A percentile compares a stretch with the other conserved stretches of the same genome.
phyloP scores from a whole-genome alignment of 2,797 vertebrate genomes.

The Sebastolobus alascanus region DNA sequence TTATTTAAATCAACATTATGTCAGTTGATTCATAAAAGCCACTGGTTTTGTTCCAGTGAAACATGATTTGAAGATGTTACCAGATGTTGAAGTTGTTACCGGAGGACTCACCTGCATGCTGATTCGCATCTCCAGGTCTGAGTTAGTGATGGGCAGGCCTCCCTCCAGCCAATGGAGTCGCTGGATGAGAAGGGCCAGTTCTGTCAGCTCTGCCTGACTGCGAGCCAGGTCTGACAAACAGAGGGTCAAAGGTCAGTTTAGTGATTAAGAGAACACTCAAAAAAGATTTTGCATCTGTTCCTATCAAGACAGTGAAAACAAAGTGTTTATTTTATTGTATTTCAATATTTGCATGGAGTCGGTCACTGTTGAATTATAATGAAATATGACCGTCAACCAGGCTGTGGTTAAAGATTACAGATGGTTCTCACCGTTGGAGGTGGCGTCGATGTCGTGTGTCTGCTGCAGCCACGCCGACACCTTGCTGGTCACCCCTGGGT shows the following conservation, averaged over 20 bases:
- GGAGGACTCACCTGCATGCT: slow-evolving; percentile 86
- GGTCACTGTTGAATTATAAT: neutral
- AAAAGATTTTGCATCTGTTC: neutral
- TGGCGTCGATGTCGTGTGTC: slow-evolving; percentile 83
- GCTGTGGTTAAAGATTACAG: neutral
- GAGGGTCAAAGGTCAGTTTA: neutral
- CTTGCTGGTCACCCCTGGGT: slow-evolving; percentile 81
- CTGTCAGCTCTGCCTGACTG: slow-evolving; percentile 89
- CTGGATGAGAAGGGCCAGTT: slow-evolving; percentile 89
- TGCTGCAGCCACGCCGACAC: slow-evolving; percentile 92
- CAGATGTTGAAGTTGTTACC: neutral
- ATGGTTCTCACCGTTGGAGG: slow-evolving; percentile 64
- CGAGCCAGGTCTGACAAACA: slow-evolving; percentile 84
- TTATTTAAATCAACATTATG: neutral
- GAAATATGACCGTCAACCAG: neutral
- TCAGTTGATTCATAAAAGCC: neutral
- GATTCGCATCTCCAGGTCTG: slow-evolving; percentile 89
- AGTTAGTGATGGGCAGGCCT: slow-evolving; percentile 83
- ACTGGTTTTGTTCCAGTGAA: neutral
- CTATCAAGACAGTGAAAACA: neutral
- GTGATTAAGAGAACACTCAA: neutral
- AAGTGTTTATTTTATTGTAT: neutral
- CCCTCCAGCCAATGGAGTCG: slow-evolving; percentile 89
- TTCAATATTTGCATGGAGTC: neutral
- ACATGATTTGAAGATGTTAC: neutral